Percentiles rank a stretch among this genome's conserved stretches.
These are phyloP conservation scores for Cavia aperea DNA, from an alignment of 2,113 vertebrate genomes.

Conservation along the genomic window DNA sequence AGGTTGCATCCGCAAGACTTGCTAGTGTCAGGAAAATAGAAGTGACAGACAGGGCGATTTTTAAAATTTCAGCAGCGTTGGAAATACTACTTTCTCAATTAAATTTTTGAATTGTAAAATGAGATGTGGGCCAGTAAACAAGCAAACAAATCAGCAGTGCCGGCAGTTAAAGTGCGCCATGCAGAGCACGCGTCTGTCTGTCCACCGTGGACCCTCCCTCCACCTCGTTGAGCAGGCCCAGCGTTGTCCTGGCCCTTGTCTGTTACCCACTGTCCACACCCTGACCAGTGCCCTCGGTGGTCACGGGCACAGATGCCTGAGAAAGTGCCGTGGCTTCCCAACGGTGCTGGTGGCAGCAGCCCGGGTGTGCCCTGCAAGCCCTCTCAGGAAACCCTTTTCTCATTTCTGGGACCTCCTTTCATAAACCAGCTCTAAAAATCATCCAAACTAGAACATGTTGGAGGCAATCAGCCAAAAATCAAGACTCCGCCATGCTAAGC, in stretches of 20 bases:
- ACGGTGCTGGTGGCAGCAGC: not conserved
- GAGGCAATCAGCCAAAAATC: slow-evolving; percentile 72
- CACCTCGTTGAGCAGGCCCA: not conserved
- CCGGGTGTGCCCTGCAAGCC: slow-evolving; percentile 11
- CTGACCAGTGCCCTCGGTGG: not conserved
- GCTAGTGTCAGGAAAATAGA: not conserved
- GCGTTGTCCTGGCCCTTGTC: not conserved
- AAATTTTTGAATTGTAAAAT: slow-evolving; percentile 22
- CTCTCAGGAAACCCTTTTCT: slow-evolving; percentile 62
- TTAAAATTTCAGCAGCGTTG: not conserved
- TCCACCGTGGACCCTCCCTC: not conserved
- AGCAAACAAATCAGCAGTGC: not conserved
- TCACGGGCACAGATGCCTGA: not conserved
- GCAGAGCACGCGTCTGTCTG: not conserved
- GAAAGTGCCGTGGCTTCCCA: slow-evolving; percentile 22
- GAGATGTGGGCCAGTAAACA: not conserved
- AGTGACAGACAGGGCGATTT: not conserved
- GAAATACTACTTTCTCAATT: not conserved
- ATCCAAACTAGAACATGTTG: slow-evolving; percentile 68
- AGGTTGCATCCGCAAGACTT: not conserved
- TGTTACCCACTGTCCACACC: not conserved
- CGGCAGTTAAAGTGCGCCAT: not conserved
- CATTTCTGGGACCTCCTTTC: slow-evolving; percentile 64
- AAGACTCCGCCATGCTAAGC: slow-evolving; percentile 67
- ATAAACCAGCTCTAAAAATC: slow-evolving; percentile 62